Conservation (phyloP, 2,797 vertebrate species). For the Clarias laeviceps region DNA sequence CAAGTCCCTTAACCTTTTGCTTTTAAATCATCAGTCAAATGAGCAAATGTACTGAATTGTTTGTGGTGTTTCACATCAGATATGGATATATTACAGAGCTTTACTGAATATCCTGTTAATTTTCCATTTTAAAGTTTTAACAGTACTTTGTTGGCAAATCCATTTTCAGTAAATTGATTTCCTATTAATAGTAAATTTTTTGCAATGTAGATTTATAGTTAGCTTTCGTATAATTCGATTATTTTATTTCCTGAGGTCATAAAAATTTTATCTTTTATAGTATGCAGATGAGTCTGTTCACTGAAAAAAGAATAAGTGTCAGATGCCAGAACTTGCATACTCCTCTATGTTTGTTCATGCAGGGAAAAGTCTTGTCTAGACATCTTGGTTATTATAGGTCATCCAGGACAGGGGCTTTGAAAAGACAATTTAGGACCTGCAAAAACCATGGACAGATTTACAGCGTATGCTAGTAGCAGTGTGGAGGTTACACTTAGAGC, state of each 20-base stretch:
- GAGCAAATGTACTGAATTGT: neutral
- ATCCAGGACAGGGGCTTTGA: constrained; percentile 30
- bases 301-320: neutral
- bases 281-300: neutral
- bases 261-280: neutral
- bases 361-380: constrained; percentile 45
- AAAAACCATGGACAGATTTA: constrained; percentile 41
- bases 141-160: neutral
- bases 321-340: neutral
- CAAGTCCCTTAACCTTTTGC: too few relatives aligned
- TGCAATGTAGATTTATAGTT: neutral
- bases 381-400: constrained; percentile 43
- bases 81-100: neutral
- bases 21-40: neutral
- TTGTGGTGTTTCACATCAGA: neutral
- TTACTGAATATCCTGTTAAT: neutral
- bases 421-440: constrained; percentile 31
- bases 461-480: constrained; percentile 24
- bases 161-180: neutral
- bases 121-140: neutral
- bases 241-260: neutral
- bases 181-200: too few relatives aligned
- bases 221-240: neutral
- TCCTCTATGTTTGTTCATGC: neutral
- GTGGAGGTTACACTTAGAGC: constrained; percentile 44